Evolutionary conservation across 2,797 vertebrate species (phyloP).

Genomic region (Astyanax mexicanus): DNA sequence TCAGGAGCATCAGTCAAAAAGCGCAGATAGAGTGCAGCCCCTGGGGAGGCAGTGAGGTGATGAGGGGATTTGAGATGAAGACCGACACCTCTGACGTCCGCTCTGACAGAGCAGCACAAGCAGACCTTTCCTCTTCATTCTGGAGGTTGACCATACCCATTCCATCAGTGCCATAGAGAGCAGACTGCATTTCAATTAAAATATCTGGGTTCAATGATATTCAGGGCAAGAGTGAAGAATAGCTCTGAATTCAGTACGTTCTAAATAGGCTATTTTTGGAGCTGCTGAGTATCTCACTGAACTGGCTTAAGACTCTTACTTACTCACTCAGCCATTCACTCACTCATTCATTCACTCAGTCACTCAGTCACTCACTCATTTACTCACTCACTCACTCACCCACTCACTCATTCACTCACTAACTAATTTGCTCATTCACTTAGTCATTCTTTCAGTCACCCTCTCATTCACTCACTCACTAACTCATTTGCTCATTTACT

Average conservation of each 20-base stretch:
- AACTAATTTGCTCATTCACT: too few species aligned
- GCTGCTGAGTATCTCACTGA: neutral
- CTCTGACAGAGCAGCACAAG: neutral
- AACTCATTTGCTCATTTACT: too few species aligned
- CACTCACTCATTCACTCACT: too few species aligned
- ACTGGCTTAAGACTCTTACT: neutral
- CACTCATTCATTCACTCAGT: too few species aligned
- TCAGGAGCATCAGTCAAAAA: conserved; percentile 52
- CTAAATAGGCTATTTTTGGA: neutral
- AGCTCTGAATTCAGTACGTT: conserved; percentile 2
- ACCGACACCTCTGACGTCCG: conserved; percentile 15
- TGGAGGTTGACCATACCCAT: conserved; percentile 13
- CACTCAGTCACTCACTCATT: too few species aligned
- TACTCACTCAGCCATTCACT: too few species aligned
- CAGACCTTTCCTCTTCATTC: neutral
- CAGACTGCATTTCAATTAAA: conserved; percentile 1
- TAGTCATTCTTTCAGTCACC: too few species aligned
- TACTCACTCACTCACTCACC: too few species aligned
- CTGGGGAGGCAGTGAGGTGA: neutral
- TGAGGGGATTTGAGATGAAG: neutral
- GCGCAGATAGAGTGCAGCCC: conserved; percentile 32
- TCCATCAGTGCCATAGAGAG: conserved; percentile 2
- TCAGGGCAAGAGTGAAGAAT: neutral
- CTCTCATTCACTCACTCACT: too few species aligned
- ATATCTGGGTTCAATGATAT: neutral